Conservation (phyloP, 2,113 vertebrate species). For the Dromiciops gliroides region DNA sequence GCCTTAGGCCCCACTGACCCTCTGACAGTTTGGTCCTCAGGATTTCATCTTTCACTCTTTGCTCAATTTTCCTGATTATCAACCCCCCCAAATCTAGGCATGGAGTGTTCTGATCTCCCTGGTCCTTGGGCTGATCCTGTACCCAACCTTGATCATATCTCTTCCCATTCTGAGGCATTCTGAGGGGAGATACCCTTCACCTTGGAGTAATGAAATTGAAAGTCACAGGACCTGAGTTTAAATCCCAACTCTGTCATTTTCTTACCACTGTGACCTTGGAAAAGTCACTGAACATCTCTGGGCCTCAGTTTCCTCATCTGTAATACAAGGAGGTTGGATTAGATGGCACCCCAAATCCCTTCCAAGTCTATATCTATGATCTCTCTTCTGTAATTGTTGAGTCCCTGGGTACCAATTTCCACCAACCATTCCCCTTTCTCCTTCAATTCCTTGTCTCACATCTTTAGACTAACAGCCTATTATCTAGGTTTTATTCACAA, state of each 20-base stretch:
- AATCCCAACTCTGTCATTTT: background rate
- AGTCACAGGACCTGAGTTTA: background rate
- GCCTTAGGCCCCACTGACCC: background rate
- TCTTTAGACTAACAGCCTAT: too few species aligned
- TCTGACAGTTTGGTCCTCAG: background rate
- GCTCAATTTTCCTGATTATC: background rate
- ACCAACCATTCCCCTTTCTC: too few species aligned
- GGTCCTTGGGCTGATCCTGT: background rate
- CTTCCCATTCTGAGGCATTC: background rate
- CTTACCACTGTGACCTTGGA: background rate
- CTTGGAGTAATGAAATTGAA: background rate
- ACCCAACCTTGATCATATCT: background rate
- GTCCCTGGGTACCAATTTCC: too few species aligned
- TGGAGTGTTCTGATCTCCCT: background rate
- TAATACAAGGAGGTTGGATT: background rate
- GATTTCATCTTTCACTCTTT: background rate
- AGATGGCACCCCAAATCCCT: background rate
- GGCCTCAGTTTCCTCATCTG: background rate
- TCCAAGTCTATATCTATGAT: too few species aligned
- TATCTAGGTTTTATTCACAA: too few species aligned
- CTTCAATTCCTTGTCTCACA: too few species aligned
- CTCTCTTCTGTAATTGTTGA: too few species aligned
- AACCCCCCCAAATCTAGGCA: too few species aligned
- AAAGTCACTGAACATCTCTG: background rate
- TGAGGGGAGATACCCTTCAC: background rate